Evolutionary conservation across 2,113 vertebrate species (phyloP).

Genomic region (Chauna torquata): DNA sequence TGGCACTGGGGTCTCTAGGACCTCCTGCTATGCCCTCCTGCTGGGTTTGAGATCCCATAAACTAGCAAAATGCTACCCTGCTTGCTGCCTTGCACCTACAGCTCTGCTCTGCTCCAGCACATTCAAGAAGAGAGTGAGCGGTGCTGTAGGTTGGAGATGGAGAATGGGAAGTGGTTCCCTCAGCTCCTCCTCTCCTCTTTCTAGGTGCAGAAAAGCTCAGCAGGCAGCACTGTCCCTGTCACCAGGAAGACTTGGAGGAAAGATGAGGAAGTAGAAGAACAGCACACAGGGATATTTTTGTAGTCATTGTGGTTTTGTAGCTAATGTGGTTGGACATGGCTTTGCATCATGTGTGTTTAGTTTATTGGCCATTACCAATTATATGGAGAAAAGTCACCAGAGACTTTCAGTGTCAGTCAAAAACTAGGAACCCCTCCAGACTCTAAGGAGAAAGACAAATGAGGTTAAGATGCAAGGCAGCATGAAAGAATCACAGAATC

Average conservation of each 20-base stretch:
- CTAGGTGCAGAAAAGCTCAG: not conserved
- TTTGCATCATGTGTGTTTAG: not conserved
- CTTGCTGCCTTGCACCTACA: not conserved
- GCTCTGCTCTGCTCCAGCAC: not conserved
- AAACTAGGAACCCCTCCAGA: not conserved
- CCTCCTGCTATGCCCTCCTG: not conserved
- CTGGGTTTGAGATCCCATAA: not conserved
- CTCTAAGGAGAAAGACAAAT: not conserved
- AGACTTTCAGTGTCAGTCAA: not conserved
- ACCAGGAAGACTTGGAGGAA: not conserved
- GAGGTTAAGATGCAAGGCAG: accelerated
- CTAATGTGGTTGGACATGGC: not conserved
- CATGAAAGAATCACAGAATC: not conserved
- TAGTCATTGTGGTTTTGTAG: not conserved
- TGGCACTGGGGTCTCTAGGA: not conserved
- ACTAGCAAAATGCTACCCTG: not conserved
- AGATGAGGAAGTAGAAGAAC: not conserved
- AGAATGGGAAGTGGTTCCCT: not conserved
- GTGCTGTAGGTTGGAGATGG: not conserved
- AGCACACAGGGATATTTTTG: not conserved
- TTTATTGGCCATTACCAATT: not conserved
- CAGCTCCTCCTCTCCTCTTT: not conserved
- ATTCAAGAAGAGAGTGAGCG: not conserved
- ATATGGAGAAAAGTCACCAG: not conserved
- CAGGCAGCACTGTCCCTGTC: not conserved